phyloP scores from a whole-genome alignment of 1,140 invertebrate species.

The Drosophila funebris region DNA sequence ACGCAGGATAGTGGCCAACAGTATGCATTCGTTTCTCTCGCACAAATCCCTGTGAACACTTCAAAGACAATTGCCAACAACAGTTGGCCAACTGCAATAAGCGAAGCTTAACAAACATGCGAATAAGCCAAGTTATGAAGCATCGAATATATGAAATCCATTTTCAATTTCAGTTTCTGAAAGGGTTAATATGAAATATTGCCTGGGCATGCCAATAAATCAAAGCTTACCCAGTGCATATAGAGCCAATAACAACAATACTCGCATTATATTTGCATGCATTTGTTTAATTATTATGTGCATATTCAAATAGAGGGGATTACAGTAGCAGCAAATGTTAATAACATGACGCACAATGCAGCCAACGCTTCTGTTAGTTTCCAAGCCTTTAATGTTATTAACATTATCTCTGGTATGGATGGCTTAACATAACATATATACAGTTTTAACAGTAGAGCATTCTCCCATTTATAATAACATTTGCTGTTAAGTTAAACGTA shows the following conservation, averaged over 20 bases:
- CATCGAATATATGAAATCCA: background rate
- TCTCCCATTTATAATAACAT: no score
- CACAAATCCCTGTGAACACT: conserved; percentile 46
- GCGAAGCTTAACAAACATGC: conserved; percentile 6
- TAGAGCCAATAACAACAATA: background rate
- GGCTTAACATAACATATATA: no score
- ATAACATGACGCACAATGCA: no score
- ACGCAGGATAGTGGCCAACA: background rate
- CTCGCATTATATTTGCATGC: no score
- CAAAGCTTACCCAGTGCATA: conserved; percentile 9
- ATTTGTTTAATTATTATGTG: no score
- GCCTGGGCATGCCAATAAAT: conserved; percentile 18
- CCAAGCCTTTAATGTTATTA: no score
- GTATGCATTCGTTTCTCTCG: conserved; percentile 29
- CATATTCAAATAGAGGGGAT: no score
- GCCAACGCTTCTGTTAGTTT: no score
- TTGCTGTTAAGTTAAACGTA: no score
- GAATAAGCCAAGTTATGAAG: background rate
- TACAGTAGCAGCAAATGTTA: no score
- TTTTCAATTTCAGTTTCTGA: conserved; percentile 17
- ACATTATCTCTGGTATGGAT: no score
- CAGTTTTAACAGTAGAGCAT: no score
- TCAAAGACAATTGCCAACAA: conserved; percentile 30
- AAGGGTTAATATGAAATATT: conserved; percentile 20
- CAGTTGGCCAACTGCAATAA: conserved; percentile 24